These are phyloP conservation scores for Oncorhynchus clarkii DNA, from an alignment of 2,113 vertebrate species.

Conservation along the genomic window DNA sequence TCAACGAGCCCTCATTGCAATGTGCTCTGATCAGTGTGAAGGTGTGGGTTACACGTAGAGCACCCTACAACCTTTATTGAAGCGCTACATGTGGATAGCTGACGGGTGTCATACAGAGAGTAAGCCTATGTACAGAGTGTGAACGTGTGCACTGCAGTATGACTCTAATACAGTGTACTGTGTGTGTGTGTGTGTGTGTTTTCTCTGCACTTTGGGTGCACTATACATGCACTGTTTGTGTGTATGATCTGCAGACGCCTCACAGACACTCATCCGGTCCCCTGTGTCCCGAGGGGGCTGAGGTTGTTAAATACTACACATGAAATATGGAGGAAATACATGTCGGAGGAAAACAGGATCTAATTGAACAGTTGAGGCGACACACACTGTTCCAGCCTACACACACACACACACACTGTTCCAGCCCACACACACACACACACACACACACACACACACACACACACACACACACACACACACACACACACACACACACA, in stretches of 20 bases:
- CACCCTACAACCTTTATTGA: neutral
- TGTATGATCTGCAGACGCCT: conserved; percentile 26
- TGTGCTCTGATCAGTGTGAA: neutral
- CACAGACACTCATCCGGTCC: conserved; percentile 9
- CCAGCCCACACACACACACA: neutral
- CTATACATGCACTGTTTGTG: too few species aligned
- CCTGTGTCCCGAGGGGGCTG: conserved; percentile 4
- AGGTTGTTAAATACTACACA: conserved; percentile 59
- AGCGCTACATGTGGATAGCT: too few species aligned
- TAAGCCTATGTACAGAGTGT: too few species aligned
- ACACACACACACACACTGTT: neutral
- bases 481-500: neutral
- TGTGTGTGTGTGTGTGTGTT: too few species aligned
- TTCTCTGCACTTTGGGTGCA: too few species aligned
- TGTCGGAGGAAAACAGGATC: conserved; percentile 28
- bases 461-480: neutral
- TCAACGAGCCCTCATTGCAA: too few species aligned
- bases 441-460: neutral
- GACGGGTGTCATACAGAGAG: too few species aligned
- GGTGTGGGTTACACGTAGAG: neutral
- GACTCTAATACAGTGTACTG: too few species aligned
- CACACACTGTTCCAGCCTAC: neutral
- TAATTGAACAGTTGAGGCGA: conserved; percentile 23
- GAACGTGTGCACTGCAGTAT: too few species aligned
- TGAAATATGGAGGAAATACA: conserved; percentile 51